Evolutionary conservation across 2,888 invertebrate genomes (phyloP), one percentile per base, ranked within the genome.

Genomic region (Melipona beecheii): DNA sequence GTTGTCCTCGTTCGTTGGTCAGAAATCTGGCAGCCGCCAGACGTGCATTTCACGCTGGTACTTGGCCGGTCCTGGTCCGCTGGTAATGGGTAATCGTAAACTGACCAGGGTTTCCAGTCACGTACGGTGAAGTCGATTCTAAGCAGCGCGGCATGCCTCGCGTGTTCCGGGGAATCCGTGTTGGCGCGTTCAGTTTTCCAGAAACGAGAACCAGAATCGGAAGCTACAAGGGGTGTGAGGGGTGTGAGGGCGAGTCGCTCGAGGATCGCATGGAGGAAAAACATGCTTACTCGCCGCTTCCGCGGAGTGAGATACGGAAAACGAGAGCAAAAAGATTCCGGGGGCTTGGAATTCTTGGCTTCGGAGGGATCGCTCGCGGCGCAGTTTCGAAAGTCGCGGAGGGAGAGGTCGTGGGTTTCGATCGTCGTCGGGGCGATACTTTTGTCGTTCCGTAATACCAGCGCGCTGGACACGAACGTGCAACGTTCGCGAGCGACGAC

Each of bases 81-180:
- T 64, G 31, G 91, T 91, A 91, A 92, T 90, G 87, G 90, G 90
- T 92, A 92, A 92, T 91, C 92, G 90, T 90, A 89, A 91, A 89
- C 90, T 88, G 77, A 83, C 80, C 90, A 87, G 87, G 90, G 90
- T 93, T 92, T 93, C 92, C 83, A 92, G 91, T 91, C 92, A 93
- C 92, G 92, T 92, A 91, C 83, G 50, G 81, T 81, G 83, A 88
- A 91, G 89, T 90, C 87, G 85, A 89, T 90, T 91, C 86, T 87
- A 85, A 80, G 85, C 75, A 72, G 75, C 83, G 21, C 24, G 68
- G 69, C 82, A 43, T 81, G 88, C 85, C 83, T 71, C 74, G 77
- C n/a, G 43, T 43, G 43, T 43, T 43, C 24, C 50, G 65, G 60
- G 81, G 81, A 64, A 68, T 83, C 83, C 69, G 68, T 65, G 43